These are phyloP conservation scores for Halictus quadricinctus DNA, from an alignment of 2,888 invertebrate species.

Conservation along the genomic window DNA sequence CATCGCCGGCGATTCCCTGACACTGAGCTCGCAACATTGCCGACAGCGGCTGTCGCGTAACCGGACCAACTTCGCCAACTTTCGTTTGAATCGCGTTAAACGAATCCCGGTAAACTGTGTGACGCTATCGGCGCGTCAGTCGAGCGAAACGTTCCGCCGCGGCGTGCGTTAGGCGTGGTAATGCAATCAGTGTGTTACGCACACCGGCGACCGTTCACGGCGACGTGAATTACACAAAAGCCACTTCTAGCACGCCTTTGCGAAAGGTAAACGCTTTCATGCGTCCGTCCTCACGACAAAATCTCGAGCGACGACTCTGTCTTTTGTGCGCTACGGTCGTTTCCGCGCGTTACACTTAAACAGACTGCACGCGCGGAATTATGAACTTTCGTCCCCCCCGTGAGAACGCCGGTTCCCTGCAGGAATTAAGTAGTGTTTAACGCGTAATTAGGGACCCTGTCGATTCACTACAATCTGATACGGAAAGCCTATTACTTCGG, in stretches of 20 bases:
- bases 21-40: slow-evolving; percentile 20
- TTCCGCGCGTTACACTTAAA: not conserved
- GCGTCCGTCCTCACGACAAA: slow-evolving; percentile 31
- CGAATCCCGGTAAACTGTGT: slow-evolving; percentile 64
- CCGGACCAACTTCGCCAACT: slow-evolving; percentile 65
- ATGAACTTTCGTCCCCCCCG: not conserved
- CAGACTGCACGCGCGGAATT: not conserved
- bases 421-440: not conserved
- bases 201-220: slow-evolving; percentile 44
- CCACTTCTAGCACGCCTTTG: slow-evolving; percentile 48
- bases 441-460: not conserved
- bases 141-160: slow-evolving; percentile 54
- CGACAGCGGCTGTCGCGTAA: slow-evolving; percentile 52
- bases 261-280: slow-evolving; percentile 47
- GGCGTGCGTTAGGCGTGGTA: slow-evolving; percentile 47
- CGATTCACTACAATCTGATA: not conserved
- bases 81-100: slow-evolving; percentile 68
- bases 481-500: not conserved
- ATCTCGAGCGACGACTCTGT: slow-evolving; percentile 20
- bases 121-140: slow-evolving; percentile 68
- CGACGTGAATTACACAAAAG: slow-evolving; percentile 63
- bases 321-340: slow-evolving; percentile 20
- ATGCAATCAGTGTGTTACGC: slow-evolving; percentile 38
- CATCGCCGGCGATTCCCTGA: slow-evolving; percentile 37
- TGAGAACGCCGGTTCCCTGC: not conserved